A percentile compares a stretch with the other conserved stretches of the same genome.
Conservation (phyloP, 2,797 vertebrate genomes). For the Sebastes variabilis region DNA sequence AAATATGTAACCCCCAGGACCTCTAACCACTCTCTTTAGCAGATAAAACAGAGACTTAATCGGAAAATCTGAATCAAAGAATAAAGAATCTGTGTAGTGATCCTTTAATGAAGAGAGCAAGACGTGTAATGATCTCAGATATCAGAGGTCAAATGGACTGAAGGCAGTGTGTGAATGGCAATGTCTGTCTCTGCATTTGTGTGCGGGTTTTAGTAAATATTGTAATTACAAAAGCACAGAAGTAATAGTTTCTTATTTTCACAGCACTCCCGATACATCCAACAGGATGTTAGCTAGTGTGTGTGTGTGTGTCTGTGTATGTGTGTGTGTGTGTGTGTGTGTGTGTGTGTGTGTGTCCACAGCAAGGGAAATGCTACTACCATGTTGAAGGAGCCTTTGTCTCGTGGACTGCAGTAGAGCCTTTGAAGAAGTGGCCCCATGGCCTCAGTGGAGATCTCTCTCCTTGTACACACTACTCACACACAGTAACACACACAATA, state of each 20-base stretch:
- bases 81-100: not conserved
- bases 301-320: not conserved
- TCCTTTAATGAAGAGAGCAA: not conserved
- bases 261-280: not conserved
- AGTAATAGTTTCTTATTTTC: not conserved
- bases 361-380: not conserved
- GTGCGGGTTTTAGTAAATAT: not conserved
- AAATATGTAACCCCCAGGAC: not conserved
- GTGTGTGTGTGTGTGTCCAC: not conserved
- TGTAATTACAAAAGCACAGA: not conserved
- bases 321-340: not conserved
- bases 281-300: not conserved
- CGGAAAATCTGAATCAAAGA: not conserved
- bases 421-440: constrained; percentile 39
- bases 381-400: constrained; percentile 42
- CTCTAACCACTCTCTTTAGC: not conserved
- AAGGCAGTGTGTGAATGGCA: not conserved
- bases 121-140: not conserved
- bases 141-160: not conserved
- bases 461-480: not conserved
- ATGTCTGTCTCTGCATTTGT: not conserved
- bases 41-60: not conserved
- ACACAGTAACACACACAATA: not conserved
- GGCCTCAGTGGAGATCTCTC: constrained; percentile 14
- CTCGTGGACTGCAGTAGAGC: not conserved